phyloP scores from a whole-genome alignment of 2,888 invertebrate species.

The Exocentrus adspersus region DNA sequence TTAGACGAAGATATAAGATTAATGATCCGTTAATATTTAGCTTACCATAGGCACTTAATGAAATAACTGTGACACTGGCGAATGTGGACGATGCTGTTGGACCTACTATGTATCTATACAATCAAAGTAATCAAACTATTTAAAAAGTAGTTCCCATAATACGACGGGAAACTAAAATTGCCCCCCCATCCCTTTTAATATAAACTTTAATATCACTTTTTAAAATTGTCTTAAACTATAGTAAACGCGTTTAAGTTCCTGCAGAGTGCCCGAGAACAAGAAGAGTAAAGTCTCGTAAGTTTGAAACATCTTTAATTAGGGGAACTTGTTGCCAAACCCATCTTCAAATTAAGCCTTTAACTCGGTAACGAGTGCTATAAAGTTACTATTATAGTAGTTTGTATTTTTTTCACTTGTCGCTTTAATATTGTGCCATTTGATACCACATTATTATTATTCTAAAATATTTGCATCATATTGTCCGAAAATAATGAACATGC shows the following conservation, averaged over 20 bases:
- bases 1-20: slow-evolving; percentile 7
- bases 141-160: neutral
- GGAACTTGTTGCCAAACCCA: slow-evolving; percentile 3
- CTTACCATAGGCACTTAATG: neutral
- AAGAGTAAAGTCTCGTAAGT: neutral
- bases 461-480: too few relatives aligned
- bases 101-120: neutral
- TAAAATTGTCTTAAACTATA: neutral
- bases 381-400: too few relatives aligned
- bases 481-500: too few relatives aligned
- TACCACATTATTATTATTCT: too few relatives aligned
- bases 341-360: slow-evolving; percentile 9
- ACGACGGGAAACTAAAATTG: neutral
- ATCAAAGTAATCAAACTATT: too few relatives aligned
- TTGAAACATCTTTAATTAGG: slow-evolving; percentile 12
- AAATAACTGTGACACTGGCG: neutral
- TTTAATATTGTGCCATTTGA: too few relatives aligned
- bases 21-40: slow-evolving; percentile 6
- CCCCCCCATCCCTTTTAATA: neutral
- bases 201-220: neutral
- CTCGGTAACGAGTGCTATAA: neutral
- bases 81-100: neutral
- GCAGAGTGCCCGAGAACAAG: neutral
- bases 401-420: too few relatives aligned
- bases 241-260: slow-evolving; percentile 1